Percentiles rank a stretch among this genome's conserved stretches.
These are phyloP conservation scores for Manis pentadactyla DNA, from an alignment of 2,797 vertebrate genomes.

Conservation along the genomic window DNA sequence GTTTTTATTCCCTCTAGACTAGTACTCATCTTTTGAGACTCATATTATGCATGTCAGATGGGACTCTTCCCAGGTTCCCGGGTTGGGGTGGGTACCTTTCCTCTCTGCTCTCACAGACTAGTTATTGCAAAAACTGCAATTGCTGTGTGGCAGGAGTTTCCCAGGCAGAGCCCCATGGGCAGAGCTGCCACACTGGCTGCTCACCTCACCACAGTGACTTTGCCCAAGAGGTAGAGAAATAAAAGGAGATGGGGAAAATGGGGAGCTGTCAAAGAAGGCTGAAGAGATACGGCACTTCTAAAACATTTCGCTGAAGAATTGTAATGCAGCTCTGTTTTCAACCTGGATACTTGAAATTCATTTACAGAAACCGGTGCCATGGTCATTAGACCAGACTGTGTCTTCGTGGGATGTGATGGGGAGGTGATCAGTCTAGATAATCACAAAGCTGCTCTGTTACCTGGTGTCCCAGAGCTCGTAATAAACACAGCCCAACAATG, in stretches of 20 bases:
- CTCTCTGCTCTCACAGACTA: neutral
- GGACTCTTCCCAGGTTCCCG: neutral
- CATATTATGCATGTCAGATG: neutral
- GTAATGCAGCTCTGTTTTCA: neutral
- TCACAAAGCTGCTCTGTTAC: neutral
- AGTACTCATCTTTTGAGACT: neutral
- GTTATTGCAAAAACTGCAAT: neutral
- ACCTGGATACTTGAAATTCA: neutral
- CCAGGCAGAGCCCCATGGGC: neutral
- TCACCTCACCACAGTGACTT: neutral
- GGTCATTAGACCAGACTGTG: neutral
- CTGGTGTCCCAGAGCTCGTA: neutral
- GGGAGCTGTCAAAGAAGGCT: neutral
- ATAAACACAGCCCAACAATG: neutral
- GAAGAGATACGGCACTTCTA: neutral
- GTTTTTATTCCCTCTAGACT: neutral
- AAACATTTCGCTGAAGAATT: neutral
- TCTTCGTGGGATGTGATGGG: neutral
- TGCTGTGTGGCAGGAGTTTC: neutral
- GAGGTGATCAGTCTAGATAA: neutral
- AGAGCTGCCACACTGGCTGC: neutral
- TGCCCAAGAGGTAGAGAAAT: neutral
- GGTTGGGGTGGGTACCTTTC: neutral
- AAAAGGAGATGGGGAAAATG: neutral
- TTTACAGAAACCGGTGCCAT: neutral